Evolutionary conservation across 2,888 invertebrate species (phyloP).

Genomic region (Torymus aiolomorphi): DNA sequence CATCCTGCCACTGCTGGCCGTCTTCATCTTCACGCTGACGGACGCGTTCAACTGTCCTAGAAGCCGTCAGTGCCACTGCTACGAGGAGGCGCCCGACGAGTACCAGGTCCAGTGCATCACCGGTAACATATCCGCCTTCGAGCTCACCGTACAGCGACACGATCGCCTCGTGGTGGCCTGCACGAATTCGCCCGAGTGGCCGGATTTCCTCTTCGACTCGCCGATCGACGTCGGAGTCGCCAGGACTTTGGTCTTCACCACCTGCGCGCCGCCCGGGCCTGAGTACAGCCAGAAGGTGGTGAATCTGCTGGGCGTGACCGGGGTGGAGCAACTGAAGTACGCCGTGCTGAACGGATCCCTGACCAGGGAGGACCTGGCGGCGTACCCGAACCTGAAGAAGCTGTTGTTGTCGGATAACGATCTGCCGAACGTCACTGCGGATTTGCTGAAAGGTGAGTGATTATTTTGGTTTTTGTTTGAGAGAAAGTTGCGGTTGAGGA

Average conservation of each 20-base stretch:
- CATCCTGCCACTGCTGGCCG: slow-evolving; percentile 6
- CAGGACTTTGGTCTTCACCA: slow-evolving; percentile 38
- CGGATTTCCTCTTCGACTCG: slow-evolving; percentile 49
- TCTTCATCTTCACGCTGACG: not conserved
- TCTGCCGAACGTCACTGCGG: slow-evolving; percentile 79
- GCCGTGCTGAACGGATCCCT: slow-evolving; percentile 33
- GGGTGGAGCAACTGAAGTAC: slow-evolving; percentile 38
- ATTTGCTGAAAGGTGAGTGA: slow-evolving; percentile 76
- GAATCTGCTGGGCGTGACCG: slow-evolving; percentile 29
- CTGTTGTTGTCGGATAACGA: slow-evolving; percentile 67
- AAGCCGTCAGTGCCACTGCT: slow-evolving; percentile 52
- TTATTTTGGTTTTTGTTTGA: not conserved
- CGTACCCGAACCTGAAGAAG: slow-evolving; percentile 38
- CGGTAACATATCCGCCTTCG: slow-evolving; percentile 35
- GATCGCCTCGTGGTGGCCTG: slow-evolving; percentile 50
- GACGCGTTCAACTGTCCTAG: slow-evolving; percentile 48
- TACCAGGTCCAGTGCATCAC: slow-evolving; percentile 47
- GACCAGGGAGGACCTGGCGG: slow-evolving; percentile 37
- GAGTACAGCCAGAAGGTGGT: slow-evolving; percentile 35
- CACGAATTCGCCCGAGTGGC: slow-evolving; percentile 44
- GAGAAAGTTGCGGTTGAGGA: no score
- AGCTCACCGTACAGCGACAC: slow-evolving; percentile 43
- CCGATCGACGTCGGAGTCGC: slow-evolving; percentile 31
- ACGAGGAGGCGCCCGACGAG: slow-evolving; percentile 47
- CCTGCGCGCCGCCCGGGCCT: slow-evolving; percentile 41